Percentiles rank a stretch among this genome's conserved stretches.
Conservation (phyloP, 2,113 vertebrate species). For the Pyrgilauda ruficollis region DNA sequence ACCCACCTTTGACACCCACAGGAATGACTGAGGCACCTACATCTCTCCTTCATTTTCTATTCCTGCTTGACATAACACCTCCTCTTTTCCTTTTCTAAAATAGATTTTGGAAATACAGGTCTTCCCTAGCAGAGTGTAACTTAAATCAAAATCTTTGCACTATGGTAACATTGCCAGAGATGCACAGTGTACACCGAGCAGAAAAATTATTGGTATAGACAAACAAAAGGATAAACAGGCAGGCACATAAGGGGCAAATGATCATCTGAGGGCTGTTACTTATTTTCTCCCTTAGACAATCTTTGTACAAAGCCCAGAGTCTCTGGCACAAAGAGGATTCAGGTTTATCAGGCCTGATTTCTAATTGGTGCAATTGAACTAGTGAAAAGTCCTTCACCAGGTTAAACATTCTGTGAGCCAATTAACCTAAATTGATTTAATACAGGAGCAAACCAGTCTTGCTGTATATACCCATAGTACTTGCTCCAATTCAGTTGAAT, state of each 20-base stretch:
- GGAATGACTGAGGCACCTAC: neutral
- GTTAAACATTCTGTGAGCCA: neutral
- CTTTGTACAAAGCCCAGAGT: neutral
- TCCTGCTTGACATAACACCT: neutral
- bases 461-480: neutral
- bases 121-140: neutral
- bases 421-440: neutral
- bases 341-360: neutral
- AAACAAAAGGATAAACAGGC: neutral
- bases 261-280: neutral
- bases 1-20: neutral
- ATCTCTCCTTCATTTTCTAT: conserved; percentile 13
- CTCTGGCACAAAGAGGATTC: neutral
- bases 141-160: neutral
- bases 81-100: neutral
- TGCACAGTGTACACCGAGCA: neutral
- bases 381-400: neutral
- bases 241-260: neutral
- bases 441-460: neutral
- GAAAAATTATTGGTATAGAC: neutral
- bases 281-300: neutral
- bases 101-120: neutral
- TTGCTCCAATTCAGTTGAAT: neutral
- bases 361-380: neutral
- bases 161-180: neutral